Percentiles rank a stretch among this genome's conserved stretches.
phyloP scores from a whole-genome alignment of 2,888 invertebrate genomes.

The Ptychoptera albimana region DNA sequence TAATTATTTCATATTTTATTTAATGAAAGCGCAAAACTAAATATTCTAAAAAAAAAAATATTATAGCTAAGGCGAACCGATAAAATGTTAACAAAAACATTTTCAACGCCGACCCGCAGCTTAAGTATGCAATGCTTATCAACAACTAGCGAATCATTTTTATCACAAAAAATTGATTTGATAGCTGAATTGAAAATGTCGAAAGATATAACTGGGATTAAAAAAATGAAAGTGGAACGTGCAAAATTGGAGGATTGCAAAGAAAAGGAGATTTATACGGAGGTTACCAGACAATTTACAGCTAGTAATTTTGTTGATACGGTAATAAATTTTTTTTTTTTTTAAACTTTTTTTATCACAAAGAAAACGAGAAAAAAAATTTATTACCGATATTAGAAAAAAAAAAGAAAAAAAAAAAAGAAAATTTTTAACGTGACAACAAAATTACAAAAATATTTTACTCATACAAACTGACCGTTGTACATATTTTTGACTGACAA shows the following conservation, averaged over 20 bases:
- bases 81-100: slow-evolving; percentile 60
- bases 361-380: slow-evolving; percentile 15
- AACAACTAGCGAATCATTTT: slow-evolving; percentile 48
- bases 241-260: slow-evolving; percentile 68
- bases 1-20: not conserved
- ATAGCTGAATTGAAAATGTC: slow-evolving; percentile 87
- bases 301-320: slow-evolving; percentile 79
- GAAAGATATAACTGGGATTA: slow-evolving; percentile 85
- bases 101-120: slow-evolving; percentile 68
- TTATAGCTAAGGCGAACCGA: slow-evolving; percentile 51
- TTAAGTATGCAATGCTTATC: slow-evolving; percentile 59
- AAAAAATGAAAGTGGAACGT: slow-evolving; percentile 80
- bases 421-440: too few species aligned
- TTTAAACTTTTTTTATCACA: slow-evolving; percentile 8
- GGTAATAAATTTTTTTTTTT: slow-evolving; percentile 38
- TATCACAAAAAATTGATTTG: slow-evolving; percentile 65
- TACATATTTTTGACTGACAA: not conserved
- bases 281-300: slow-evolving; percentile 70
- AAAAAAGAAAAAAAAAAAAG: too few species aligned
- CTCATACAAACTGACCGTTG: too few species aligned
- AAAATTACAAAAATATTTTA: too few species aligned
- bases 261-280: slow-evolving; percentile 69
- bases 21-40: not conserved
- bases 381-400: too few species aligned
- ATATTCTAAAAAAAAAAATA: not conserved